Evolutionary conservation across 2,888 invertebrate species (phyloP), one percentile per base, ranked within the genome.

Genomic region (Argyra leucocephala): DNA sequence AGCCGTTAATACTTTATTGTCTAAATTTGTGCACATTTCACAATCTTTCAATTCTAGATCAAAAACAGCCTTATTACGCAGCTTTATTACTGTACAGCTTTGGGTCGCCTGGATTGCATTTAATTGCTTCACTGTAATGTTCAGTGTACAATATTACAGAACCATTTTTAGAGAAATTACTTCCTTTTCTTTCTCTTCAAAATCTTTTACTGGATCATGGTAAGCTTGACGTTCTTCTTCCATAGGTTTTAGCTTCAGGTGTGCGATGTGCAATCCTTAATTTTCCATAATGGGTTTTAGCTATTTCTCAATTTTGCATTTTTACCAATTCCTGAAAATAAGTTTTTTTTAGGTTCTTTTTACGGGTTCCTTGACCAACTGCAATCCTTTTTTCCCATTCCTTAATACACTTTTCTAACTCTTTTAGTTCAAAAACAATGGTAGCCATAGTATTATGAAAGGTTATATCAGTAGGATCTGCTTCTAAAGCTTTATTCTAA

Each of bases 11-110:
- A 80, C 99, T 80, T 90, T 93, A 9, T 96, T 93, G 76, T 99
- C 98, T 59, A 97, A 83, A 74, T 89, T 87, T 71, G 94, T 89
- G 80, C 98, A 98, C 74, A 87, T 89, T 61, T 99, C 98, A 77
- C 96, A 96, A 82, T 99, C 99, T 79, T 91, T 93, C 9, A 99
- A 83, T 1, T 97, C 99, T 63, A 98, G 82, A 80, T 93, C 93
- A 79, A 99, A 99, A 60, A 98, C 99, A 15, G 95, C 94, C 71
- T 99, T 97, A 98, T 81, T 97, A 97, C 0, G 98, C 98, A 1
- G 98, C 97, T 57, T 99, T 86, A 81, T 99, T 99, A 72, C 97
- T 97, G 82, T 96, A 99, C 69, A 97, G 81, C 79, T 97, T 97
- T 0, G 97, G 89, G 75, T 99, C 98, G 63, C 95, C 92, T 0